Percentiles rank a stretch among this genome's conserved stretches.
Evolutionary conservation across 2,797 vertebrate genomes (phyloP).

Genomic region (Poecile montanus): DNA sequence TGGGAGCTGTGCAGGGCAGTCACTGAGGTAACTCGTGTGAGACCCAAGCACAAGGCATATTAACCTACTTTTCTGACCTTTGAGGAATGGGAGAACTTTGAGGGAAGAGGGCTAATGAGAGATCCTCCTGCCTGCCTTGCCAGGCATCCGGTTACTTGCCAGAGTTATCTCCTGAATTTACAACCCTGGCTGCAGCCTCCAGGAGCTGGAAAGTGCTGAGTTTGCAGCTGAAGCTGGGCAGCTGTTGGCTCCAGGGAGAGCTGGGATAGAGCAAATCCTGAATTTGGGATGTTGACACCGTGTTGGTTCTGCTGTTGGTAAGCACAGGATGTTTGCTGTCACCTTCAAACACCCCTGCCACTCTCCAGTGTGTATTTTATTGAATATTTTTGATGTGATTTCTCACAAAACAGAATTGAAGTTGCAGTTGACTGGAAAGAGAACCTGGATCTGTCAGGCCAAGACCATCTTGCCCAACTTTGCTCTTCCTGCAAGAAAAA

Average conservation of each 20-base stretch:
- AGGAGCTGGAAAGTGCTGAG: slow-evolving; percentile 22
- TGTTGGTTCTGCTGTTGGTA: not conserved
- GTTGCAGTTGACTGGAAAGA: not conserved
- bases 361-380: fast-evolving
- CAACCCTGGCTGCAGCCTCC: not conserved
- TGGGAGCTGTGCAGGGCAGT: not conserved
- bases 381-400: not conserved
- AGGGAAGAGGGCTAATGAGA: slow-evolving; percentile 32
- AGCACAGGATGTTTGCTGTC: not conserved
- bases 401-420: not conserved
- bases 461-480: not conserved
- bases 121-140: not conserved
- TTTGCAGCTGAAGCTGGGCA: not conserved
- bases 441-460: not conserved
- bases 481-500: not conserved
- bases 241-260: not conserved
- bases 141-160: slow-evolving; percentile 45
- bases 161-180: slow-evolving; percentile 52
- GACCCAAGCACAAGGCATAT: not conserved
- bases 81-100: not conserved
- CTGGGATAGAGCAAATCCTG: not conserved
- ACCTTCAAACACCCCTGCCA: not conserved
- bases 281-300: not conserved
- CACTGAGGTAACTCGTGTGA: fast-evolving
- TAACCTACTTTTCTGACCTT: slow-evolving; percentile 57